A percentile compares a stretch with the other conserved stretches of the same genome.
Evolutionary conservation across 2,113 vertebrate genomes (phyloP).

Genomic region (Octodon degus): DNA sequence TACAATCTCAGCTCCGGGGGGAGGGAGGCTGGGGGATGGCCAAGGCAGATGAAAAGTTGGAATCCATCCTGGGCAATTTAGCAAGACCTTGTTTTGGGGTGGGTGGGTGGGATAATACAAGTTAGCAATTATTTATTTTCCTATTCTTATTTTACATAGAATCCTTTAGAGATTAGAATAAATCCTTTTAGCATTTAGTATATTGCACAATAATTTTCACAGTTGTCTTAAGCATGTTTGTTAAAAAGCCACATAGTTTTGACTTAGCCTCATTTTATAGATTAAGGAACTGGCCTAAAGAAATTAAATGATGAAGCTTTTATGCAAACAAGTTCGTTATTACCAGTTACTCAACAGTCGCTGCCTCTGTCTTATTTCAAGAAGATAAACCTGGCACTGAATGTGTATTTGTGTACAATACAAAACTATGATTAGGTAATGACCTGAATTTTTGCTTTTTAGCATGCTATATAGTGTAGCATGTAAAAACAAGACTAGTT

Average conservation of each 20-base stretch:
- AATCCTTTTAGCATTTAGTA: slow-evolving; percentile 29
- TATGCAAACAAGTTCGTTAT: not conserved
- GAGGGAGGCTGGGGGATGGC: too few species aligned
- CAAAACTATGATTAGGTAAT: not conserved
- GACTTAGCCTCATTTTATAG: not conserved
- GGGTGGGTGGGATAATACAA: not conserved
- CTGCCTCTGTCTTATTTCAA: not conserved
- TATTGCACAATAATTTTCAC: not conserved
- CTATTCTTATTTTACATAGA: slow-evolving; percentile 19
- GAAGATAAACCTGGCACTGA: not conserved
- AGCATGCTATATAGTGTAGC: not conserved
- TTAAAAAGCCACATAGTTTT: slow-evolving; percentile 10
- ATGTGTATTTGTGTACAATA: not conserved
- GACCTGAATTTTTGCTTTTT: not conserved
- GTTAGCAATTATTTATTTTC: not conserved
- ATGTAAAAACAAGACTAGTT: slow-evolving; percentile 24
- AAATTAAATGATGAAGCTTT: not conserved
- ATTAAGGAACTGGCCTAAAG: slow-evolving; percentile 18
- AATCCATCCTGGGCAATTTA: not conserved
- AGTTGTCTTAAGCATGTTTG: not conserved
- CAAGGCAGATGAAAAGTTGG: not conserved
- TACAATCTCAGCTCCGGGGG: not conserved
- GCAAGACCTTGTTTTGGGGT: not conserved
- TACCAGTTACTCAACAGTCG: not conserved
- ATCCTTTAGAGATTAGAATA: not conserved